These are phyloP conservation scores for Notamacropus eugenii DNA, from an alignment of 2,797 vertebrate genomes.

Conservation along the genomic window DNA sequence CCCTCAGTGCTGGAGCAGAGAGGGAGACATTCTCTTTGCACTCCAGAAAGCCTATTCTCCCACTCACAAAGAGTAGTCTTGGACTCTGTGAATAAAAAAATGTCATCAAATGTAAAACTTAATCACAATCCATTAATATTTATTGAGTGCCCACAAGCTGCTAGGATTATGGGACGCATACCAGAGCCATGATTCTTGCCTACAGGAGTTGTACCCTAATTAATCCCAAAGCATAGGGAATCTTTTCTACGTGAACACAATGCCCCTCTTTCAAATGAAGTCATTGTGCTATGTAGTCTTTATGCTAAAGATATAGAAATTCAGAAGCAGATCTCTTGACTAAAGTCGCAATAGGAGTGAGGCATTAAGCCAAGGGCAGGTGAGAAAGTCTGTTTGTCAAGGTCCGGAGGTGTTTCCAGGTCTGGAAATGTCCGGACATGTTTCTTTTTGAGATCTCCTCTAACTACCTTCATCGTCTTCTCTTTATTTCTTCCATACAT, in stretches of 20 bases:
- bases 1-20: background rate
- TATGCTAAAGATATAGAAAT: background rate
- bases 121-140: constrained; percentile 48
- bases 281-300: background rate
- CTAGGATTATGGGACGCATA: background rate
- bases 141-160: background rate
- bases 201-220: constrained; percentile 27
- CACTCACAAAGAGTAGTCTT: background rate
- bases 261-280: background rate
- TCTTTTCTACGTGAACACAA: background rate
- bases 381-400: background rate
- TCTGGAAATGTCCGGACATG: background rate
- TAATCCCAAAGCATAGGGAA: constrained; percentile 3
- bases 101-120: constrained; percentile 14
- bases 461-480: background rate
- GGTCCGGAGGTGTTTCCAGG: background rate
- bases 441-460: background rate
- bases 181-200: constrained; percentile 44
- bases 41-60: background rate
- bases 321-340: background rate
- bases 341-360: background rate
- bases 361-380: background rate
- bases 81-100: background rate
- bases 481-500: background rate
- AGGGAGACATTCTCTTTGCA: constrained; percentile 21